Evolutionary conservation across 2,888 invertebrate species (phyloP), one percentile per base, ranked within the genome.

Genomic region (Apeira syringaria): DNA sequence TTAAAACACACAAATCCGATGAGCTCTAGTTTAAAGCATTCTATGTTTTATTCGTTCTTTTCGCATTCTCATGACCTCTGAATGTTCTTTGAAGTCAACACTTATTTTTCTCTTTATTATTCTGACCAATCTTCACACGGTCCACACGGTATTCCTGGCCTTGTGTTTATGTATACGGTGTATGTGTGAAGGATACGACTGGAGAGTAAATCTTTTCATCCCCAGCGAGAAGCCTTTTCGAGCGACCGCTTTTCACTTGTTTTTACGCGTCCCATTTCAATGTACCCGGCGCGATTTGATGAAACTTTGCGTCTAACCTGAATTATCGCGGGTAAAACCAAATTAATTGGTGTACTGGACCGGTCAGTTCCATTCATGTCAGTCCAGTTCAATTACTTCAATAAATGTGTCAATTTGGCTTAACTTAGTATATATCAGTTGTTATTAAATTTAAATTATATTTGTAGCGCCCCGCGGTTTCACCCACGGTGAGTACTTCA

Each of bases 71-170:
- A 29, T 25, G 27, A 37, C 32, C 20, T 26, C 33, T 25, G 24
- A 25, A 25, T 28, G 24, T 24, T 35, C 35, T 40, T 44, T 44
- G 29, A 8, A 38, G 45, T 31, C 31, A 31, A 15, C 35, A 31
- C n/a, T 39, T 31, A 39, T 39, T 46, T 40, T 46, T 39, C n/a
- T 39, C 29, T 45, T 39, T 46, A 46, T 46, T 39, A 12, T 3
- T 28, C 17, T 39, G 39, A 35, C 45, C 45, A 39, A 46, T 24
- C 24, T 24, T 4, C 30, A 39, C 28, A 18, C 44, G 24, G n/a
- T 27, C 33, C 35, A 17, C 36, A 29, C 28, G 28, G n/a, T 37
- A 13, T 34, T 33, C 35, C 17, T 35, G 27, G 35, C 24, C 27
- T 30, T 6, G 1, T 30, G 39, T 46, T 40, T 45, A 45, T 46